phyloP scores from a whole-genome alignment of 2,888 invertebrate species.

The Drosophila nr. medialis region DNA sequence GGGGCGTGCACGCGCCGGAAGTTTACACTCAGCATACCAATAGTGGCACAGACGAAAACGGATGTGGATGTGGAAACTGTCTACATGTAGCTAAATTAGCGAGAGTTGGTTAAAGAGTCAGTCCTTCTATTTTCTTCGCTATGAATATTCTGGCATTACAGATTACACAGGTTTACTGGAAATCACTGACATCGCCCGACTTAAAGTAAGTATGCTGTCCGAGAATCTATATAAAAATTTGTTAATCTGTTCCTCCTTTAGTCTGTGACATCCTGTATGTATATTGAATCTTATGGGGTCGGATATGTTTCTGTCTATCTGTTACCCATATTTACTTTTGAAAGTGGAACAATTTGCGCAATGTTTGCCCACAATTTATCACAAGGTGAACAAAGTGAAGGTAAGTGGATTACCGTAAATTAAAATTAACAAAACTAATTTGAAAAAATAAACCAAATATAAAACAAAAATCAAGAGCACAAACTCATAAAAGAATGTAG shows the following conservation, averaged over 20 bases:
- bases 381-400: neutral
- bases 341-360: neutral
- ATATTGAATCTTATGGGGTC: neutral
- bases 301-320: neutral
- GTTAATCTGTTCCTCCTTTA: neutral
- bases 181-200: neutral
- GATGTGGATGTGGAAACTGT: constrained; percentile 21
- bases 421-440: neutral
- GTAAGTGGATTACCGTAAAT: neutral
- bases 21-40: constrained; percentile 55
- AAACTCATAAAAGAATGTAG: neutral
- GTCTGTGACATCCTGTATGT: neutral
- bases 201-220: neutral
- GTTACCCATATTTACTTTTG: neutral
- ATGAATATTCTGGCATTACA: neutral
- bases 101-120: constrained; percentile 20
- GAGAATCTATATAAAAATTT: neutral
- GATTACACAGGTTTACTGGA: neutral
- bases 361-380: neutral
- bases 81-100: constrained; percentile 5
- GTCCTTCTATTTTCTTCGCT: neutral
- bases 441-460: neutral
- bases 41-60: constrained; percentile 18
- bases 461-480: neutral
- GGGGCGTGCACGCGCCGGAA: constrained; percentile 51